Base-by-base conservation (phyloP, 2,797 vertebrate species). In the Moxostoma hubbsi region DNA sequence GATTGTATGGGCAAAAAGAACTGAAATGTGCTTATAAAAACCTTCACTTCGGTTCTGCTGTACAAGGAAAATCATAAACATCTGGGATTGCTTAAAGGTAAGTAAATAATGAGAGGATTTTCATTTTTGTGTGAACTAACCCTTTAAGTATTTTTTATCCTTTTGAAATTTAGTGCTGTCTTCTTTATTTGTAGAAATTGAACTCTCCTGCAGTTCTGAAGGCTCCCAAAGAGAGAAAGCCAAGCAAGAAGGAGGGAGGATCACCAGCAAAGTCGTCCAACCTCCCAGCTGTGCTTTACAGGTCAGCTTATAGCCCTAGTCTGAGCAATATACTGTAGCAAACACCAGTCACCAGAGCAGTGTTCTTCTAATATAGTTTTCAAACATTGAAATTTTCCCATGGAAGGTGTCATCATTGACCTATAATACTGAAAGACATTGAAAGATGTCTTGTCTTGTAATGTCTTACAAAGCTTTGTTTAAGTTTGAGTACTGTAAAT, bases 241-340 rank as follows among this genome's bases (percentile, higher is more conserved):
- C 96, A 63, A 98, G 95, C 93, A 99, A 98, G 91, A 98, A 98
- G 86, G 97, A 98, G 89, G 97, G 97, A 86, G 98, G 96, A 82
- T 81, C 94, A 11, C 96, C 91, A 0, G 94, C 97, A 66, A 99
- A 98, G 89, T 87, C 95, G 0, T 95, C 94, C 82, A 85, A 85
- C 13, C 95, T 98, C 83, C 97, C 98, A 0, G 93, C 96, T 0
- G 94, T 99, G 50, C 96, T 99, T 84, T 99, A 98, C 93, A 98
- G 97, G 98, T 96, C 36, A 77, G 49, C 18, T 50, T 61, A 10
- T n/a, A 46, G 47, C 9, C 36, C 6, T 8, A 24, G 24, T 46
- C 10, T 51, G 7, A 11, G 9, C 9, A 4, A 43, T 15, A 67
- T 15, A 11, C 24, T 5, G 15, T 55, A 36, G n/a, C 15, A 15